Percentiles rank a stretch among this genome's conserved stretches.
Conservation (phyloP, 2,797 vertebrate species). For the Atherinosoma microstoma region DNA sequence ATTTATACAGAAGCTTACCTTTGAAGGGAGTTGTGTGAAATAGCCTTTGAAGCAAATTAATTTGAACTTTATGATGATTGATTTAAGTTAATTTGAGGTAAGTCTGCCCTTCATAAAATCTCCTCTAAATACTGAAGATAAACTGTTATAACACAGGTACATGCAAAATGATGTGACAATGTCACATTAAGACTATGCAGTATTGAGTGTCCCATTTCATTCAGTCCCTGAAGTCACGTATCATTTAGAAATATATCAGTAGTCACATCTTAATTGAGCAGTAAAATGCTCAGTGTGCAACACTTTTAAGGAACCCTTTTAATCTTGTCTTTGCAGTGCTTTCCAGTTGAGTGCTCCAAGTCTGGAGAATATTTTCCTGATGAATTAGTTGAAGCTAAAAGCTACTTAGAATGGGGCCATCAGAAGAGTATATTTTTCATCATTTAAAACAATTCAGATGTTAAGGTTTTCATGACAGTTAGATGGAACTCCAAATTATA, state of each 20-base stretch:
- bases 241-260: conserved; percentile 28
- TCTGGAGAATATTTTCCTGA: neutral
- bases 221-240: neutral
- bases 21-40: conserved; percentile 18
- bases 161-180: neutral
- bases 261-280: neutral
- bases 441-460: neutral
- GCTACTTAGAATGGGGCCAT: neutral
- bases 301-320: no score
- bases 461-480: neutral
- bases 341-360: neutral
- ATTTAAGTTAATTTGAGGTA: neutral
- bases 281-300: neutral
- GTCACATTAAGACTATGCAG: neutral
- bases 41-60: neutral
- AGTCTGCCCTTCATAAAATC: neutral
- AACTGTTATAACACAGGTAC: neutral
- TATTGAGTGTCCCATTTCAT: neutral
- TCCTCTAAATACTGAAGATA: neutral
- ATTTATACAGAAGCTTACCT: conserved; percentile 1
- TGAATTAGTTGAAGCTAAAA: neutral
- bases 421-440: neutral
- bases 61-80: neutral
- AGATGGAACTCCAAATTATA: neutral
- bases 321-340: neutral